A percentile compares a stretch with the other conserved stretches of the same genome.
These are phyloP conservation scores for Hedya salicella DNA, from an alignment of 2,888 invertebrate species.

Conservation along the genomic window DNA sequence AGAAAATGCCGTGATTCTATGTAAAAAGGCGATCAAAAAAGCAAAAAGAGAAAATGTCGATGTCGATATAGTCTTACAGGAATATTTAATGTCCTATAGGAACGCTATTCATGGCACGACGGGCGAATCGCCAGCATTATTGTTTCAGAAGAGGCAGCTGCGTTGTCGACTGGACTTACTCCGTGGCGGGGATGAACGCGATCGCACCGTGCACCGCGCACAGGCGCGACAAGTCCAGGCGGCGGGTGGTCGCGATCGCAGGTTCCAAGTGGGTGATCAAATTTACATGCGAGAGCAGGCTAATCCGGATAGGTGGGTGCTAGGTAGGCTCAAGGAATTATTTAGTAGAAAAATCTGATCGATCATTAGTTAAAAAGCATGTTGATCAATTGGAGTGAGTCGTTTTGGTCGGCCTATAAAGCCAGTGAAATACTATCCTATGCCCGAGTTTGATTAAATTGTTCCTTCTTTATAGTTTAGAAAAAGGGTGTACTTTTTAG, in stretches of 20 bases:
- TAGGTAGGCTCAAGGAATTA: background rate
- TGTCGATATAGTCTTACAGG: too few species aligned
- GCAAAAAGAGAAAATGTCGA: too few species aligned
- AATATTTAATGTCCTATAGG: too few species aligned
- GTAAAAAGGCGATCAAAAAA: too few species aligned
- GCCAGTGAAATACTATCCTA: too few species aligned
- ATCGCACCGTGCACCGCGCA: background rate
- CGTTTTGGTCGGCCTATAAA: too few species aligned
- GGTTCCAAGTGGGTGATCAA: background rate
- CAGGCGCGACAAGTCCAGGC: background rate
- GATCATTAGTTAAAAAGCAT: background rate
- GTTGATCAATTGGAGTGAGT: background rate
- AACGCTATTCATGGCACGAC: too few species aligned
- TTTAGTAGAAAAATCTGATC: background rate
- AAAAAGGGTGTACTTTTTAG: too few species aligned
- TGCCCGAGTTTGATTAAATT: too few species aligned
- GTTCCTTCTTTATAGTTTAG: too few species aligned
- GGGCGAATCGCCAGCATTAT: too few species aligned
- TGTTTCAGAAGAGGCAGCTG: background rate
- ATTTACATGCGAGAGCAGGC: background rate
- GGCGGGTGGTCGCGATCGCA: background rate
- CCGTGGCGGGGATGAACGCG: background rate
- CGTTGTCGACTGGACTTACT: background rate
- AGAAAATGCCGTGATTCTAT: background rate
- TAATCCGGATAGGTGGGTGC: slow-evolving; percentile 1